Base-by-base conservation (phyloP, 2,888 invertebrate species). In the Stomorhina lunata region DNA sequence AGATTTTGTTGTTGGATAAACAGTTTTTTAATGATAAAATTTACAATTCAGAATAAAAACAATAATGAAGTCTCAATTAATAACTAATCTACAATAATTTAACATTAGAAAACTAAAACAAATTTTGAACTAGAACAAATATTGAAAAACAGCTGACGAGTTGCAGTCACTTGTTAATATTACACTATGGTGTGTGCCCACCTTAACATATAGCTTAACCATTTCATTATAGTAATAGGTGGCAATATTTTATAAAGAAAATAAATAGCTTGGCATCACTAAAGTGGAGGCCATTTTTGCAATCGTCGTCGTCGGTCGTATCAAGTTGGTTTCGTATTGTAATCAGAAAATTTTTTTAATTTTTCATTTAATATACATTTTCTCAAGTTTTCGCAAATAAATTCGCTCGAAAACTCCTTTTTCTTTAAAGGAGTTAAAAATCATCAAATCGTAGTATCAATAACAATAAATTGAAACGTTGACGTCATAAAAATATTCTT, bases 221-320 rank as follows among this genome's bases (percentile, higher is more conserved):
- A n/a, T n/a, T n/a, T n/a, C n/a, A n/a, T n/a, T n/a, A n/a, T n/a
- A n/a, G n/a, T n/a, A n/a, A n/a, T n/a, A n/a, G n/a, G n/a, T 66
- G 66, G 66, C 37, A 66, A 15, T n/a, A 45, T 37, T 25, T 0
- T 12, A 5, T 12, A 17, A 6, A 9, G 10, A 29, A 1, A n/a
- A 5, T 20, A 37, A 20, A 25, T 12, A 6, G 6, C 0, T 20
- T 66, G 68, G 68, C 59, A 76, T 29, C 68, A 25, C 61, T 15
- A 10, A 43, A 25, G 9, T 48, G 37, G 69, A 43, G 17, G 65
- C 72, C 79, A 72, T 66, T 72, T 66, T 72, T 40, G 20, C 57
- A 80, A 40, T 66, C 59, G 20, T 71, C 59, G 20, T 71, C 40
- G 71, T 61, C 57, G 25, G 32, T 71, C 63, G 78, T 57, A 15